Evolutionary conservation across 1,140 invertebrate species (phyloP).

Genomic region (Neodiprion lecontei): DNA sequence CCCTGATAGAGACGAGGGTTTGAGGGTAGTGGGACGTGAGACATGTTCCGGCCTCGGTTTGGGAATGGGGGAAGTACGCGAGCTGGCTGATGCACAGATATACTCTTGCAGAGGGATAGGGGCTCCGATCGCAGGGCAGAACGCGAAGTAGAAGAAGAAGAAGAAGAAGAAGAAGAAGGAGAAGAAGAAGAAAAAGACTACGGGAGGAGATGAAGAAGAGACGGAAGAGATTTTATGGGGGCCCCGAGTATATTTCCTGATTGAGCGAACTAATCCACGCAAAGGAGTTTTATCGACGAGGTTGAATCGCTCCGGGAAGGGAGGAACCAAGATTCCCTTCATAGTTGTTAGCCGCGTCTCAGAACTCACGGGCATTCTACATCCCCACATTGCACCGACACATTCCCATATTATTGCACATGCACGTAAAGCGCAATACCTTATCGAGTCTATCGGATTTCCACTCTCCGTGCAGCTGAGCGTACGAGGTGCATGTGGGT

Average conservation of each 20-base stretch:
- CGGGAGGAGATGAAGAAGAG: conserved; percentile 12
- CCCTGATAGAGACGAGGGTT: conserved; percentile 31
- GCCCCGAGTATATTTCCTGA: conserved; percentile 53
- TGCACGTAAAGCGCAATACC: too few relatives aligned
- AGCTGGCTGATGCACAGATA: too few relatives aligned
- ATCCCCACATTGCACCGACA: conserved; percentile 9
- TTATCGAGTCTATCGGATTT: too few relatives aligned
- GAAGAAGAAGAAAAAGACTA: not conserved
- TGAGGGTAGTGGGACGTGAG: conserved; percentile 34
- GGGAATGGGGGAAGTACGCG: too few relatives aligned
- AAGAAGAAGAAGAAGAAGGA: conserved; percentile 21
- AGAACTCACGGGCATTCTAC: conserved; percentile 17
- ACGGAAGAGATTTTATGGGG: conserved; percentile 46
- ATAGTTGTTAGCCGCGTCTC: too few relatives aligned
- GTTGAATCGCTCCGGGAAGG: conserved; percentile 19
- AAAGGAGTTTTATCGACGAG: conserved; percentile 41
- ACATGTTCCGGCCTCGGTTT: conserved; percentile 34
- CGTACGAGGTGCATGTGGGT: too few relatives aligned
- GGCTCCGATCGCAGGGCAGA: conserved; percentile 27
- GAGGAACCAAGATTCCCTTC: too few relatives aligned
- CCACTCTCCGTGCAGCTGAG: too few relatives aligned
- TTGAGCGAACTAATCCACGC: conserved; percentile 51
- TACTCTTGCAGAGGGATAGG: not conserved
- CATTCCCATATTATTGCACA: too few relatives aligned
- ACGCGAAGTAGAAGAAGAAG: conserved; percentile 21